phyloP scores from a whole-genome alignment of 2,888 invertebrate species.

The Athetis lepigone region DNA sequence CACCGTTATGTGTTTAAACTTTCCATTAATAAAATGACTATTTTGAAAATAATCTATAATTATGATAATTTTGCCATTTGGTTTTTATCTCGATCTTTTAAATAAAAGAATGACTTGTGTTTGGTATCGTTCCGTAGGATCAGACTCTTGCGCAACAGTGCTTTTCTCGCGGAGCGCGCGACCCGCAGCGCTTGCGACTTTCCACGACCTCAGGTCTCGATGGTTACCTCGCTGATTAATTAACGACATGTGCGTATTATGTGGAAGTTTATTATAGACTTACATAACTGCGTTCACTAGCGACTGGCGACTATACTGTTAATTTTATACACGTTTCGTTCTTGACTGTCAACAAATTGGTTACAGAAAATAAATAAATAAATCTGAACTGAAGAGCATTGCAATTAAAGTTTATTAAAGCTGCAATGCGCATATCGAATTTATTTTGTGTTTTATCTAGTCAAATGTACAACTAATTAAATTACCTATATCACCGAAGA shows the following conservation, averaged over 20 bases:
- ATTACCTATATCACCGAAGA: conserved; percentile 38
- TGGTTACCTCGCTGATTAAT: conserved; percentile 63
- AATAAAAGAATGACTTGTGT: conserved; percentile 19
- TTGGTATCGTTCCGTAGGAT: conserved; percentile 52
- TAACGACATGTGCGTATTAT: conserved; percentile 52
- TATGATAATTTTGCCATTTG: conserved; percentile 30
- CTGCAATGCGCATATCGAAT: conserved; percentile 27
- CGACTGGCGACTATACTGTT: conserved; percentile 22
- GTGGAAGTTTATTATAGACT: conserved; percentile 47
- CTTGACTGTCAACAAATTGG: conserved; percentile 22
- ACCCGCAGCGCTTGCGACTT: conserved; percentile 67
- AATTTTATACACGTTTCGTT: conserved; percentile 34
- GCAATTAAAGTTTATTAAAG: conserved; percentile 25
- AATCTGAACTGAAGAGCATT: conserved; percentile 24
- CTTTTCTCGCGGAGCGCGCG: conserved; percentile 69
- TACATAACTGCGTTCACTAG: conserved; percentile 40
- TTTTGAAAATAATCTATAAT: conserved; percentile 10
- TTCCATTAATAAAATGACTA: conserved; percentile 26
- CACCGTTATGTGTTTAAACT: conserved; percentile 26
- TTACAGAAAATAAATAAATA: conserved; percentile 14
- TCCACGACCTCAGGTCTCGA: conserved; percentile 74
- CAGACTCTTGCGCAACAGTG: conserved; percentile 64
- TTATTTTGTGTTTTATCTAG: conserved; percentile 23
- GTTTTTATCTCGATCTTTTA: conserved; percentile 22
- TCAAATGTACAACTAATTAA: conserved; percentile 48